These are phyloP conservation scores for Neotragus moschatus DNA, from an alignment of 2,113 vertebrate genomes.

Conservation along the genomic window DNA sequence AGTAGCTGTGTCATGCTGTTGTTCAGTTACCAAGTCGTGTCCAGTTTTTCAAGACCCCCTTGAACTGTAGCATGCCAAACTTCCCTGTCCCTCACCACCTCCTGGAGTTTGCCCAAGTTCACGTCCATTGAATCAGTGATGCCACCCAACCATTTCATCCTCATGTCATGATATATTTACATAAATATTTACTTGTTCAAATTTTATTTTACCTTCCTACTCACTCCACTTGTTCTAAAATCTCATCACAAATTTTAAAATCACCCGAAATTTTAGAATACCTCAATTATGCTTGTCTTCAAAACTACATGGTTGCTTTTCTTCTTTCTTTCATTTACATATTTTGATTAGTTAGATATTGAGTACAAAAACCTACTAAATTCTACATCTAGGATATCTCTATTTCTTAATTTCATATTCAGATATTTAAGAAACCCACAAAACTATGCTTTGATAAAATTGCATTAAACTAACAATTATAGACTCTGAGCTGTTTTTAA, in stretches of 20 bases:
- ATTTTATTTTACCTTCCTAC: neutral
- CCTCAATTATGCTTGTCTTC: neutral
- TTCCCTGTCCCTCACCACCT: neutral
- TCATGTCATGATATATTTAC: neutral
- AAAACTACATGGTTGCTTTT: neutral
- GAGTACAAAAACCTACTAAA: neutral
- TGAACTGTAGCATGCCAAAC: neutral
- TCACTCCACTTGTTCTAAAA: neutral
- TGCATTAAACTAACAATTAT: neutral
- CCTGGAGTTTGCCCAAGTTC: neutral
- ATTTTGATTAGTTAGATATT: neutral
- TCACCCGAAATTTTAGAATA: neutral
- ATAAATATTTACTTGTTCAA: constrained; percentile 15
- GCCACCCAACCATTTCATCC: neutral
- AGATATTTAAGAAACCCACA: neutral
- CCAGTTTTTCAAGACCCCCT: neutral
- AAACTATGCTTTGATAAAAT: neutral
- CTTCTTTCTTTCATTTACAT: neutral
- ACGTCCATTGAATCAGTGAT: neutral
- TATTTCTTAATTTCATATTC: constrained; percentile 25
- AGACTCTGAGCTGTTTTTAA: constrained; percentile 53
- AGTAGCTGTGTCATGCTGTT: neutral
- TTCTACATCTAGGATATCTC: neutral
- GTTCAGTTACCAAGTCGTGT: neutral
- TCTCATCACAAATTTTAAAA: neutral